These are phyloP conservation scores for Cyprinodon variegatus DNA, from an alignment of 2,113 vertebrate species.

Conservation along the genomic window DNA sequence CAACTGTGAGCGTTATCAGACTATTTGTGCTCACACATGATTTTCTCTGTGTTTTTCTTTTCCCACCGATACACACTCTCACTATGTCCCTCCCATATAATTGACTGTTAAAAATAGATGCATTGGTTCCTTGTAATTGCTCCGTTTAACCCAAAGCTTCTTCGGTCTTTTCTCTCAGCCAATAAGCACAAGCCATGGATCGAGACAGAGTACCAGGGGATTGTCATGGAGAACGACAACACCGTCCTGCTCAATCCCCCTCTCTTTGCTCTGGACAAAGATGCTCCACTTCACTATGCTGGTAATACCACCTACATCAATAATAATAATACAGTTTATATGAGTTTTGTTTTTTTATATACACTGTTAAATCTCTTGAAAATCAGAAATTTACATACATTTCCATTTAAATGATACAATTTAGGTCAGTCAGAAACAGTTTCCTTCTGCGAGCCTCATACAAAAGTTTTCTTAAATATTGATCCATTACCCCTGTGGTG, in stretches of 20 bases:
- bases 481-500: background rate
- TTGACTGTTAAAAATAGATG: slow-evolving; percentile 60
- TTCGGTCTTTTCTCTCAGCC: slow-evolving; percentile 78
- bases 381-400: too few species aligned
- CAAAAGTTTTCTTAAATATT: background rate
- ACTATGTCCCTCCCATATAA: slow-evolving; percentile 44
- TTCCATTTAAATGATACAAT: too few species aligned
- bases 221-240: slow-evolving; percentile 99
- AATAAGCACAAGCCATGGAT: slow-evolving; percentile 99
- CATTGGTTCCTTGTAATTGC: slow-evolving; percentile 68
- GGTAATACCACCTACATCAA: slow-evolving; percentile 76
- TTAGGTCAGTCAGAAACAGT: background rate
- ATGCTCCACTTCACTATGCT: slow-evolving; percentile 94
- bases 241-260: slow-evolving; percentile 96
- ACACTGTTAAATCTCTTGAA: background rate
- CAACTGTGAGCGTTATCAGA: slow-evolving; percentile 33
- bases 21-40: slow-evolving; percentile 24
- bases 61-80: slow-evolving; percentile 22
- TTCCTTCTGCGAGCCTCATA: background rate
- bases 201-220: slow-evolving; percentile 97
- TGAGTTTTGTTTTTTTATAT: background rate
- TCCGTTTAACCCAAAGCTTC: slow-evolving; percentile 66
- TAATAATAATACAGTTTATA: background rate
- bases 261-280: slow-evolving; percentile 96
- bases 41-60: slow-evolving; percentile 37